Percentiles rank a stretch among this genome's conserved stretches.
phyloP scores from a whole-genome alignment of 2,888 invertebrate genomes.

The Metalampra italica region DNA sequence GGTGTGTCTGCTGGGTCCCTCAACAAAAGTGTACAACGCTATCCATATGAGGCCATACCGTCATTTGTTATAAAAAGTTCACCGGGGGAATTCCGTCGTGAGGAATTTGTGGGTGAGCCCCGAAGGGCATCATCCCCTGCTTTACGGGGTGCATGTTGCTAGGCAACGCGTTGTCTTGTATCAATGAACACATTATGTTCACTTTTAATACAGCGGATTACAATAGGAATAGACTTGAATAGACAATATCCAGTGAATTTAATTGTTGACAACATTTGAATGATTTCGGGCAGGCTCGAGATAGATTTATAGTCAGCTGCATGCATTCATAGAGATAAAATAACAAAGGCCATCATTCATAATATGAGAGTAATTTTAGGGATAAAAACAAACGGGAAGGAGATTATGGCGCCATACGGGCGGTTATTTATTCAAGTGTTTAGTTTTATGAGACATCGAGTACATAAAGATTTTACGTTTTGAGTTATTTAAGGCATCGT shows the following conservation, averaged over 20 bases:
- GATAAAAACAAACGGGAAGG: conserved; percentile 19
- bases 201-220: conserved; percentile 29
- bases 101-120: conserved; percentile 56
- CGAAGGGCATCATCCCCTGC: conserved; percentile 52
- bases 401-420: conserved; percentile 27
- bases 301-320: conserved; percentile 53
- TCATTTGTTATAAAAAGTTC: conserved; percentile 47
- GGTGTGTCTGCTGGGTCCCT: conserved; percentile 1
- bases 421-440: conserved; percentile 53
- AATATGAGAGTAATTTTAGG: conserved; percentile 2
- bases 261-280: conserved; percentile 60
- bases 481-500: conserved; percentile 48
- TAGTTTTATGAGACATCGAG: conserved; percentile 50
- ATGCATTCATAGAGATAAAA: not conserved
- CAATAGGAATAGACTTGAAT: conserved; percentile 48
- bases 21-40: conserved; percentile 12
- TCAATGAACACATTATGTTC: conserved; percentile 42
- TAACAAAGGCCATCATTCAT: conserved; percentile 17
- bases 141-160: conserved; percentile 42
- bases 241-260: conserved; percentile 44
- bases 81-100: conserved; percentile 63
- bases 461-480: conserved; percentile 46
- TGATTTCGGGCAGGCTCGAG: conserved; percentile 49
- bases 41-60: conserved; percentile 27
- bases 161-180: conserved; percentile 49